Percentiles rank a stretch among this genome's conserved stretches.
These are phyloP conservation scores for Euproctis similis DNA, from an alignment of 2,888 invertebrate genomes.

Conservation along the genomic window DNA sequence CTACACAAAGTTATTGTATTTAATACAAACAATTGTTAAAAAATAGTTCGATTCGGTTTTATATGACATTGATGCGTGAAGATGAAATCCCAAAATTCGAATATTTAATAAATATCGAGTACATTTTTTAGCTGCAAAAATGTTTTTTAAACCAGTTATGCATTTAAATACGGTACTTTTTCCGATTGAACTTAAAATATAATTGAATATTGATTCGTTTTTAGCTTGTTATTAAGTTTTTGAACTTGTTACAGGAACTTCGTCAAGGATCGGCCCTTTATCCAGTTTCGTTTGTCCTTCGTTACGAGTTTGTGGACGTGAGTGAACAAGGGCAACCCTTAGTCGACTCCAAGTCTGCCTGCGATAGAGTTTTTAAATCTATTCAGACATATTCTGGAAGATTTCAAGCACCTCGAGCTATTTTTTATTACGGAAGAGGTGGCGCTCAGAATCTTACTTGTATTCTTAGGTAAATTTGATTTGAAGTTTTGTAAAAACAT, in stretches of 20 bases:
- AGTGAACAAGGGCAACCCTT: constrained; percentile 79
- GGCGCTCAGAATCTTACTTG: constrained; percentile 86
- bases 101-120: too few species aligned
- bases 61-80: too few species aligned
- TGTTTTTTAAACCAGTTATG: too few species aligned
- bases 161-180: too few species aligned
- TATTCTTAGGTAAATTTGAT: constrained; percentile 71
- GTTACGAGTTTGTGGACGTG: constrained; percentile 89
- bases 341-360: constrained; percentile 76
- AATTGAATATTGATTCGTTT: too few species aligned
- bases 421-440: constrained; percentile 88
- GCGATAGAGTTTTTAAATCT: constrained; percentile 78
- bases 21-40: too few species aligned
- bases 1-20: too few species aligned
- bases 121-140: too few species aligned
- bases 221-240: too few species aligned
- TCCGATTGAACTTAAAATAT: too few species aligned
- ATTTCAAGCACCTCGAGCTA: constrained; percentile 85
- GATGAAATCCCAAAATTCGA: too few species aligned
- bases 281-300: constrained; percentile 84
- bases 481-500: neutral
- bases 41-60: too few species aligned
- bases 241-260: constrained; percentile 70
- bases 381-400: constrained; percentile 74
- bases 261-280: constrained; percentile 87